phyloP scores from a whole-genome alignment of 2,113 vertebrate genomes.

The Nesogale talazaci region DNA sequence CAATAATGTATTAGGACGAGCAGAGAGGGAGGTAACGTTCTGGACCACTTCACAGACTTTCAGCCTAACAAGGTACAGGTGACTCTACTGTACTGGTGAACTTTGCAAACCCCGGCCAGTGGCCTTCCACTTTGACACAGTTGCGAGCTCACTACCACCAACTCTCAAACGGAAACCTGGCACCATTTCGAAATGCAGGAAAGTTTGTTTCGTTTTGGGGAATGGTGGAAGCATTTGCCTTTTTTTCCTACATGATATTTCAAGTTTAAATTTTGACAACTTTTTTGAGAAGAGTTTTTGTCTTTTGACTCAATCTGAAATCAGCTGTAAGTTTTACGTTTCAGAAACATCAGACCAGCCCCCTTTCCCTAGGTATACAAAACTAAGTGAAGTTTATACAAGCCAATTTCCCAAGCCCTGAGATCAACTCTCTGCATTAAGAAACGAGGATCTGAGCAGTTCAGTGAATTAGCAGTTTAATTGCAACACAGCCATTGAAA shows the following conservation, averaged over 20 bases:
- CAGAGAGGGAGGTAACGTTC: not conserved
- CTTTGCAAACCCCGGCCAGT: not conserved
- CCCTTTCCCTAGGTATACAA: no score
- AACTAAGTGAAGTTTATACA: no score
- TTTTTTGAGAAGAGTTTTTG: not conserved
- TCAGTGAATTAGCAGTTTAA: no score
- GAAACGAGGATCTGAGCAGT: no score
- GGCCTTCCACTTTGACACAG: not conserved
- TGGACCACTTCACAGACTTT: not conserved
- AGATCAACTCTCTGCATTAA: no score
- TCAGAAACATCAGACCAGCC: no score
- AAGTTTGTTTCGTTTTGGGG: not conserved
- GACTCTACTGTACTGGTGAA: not conserved
- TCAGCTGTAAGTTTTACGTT: not conserved
- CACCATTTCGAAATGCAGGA: not conserved
- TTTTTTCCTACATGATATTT: not conserved
- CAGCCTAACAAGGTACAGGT: fast-evolving
- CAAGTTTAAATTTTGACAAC: constrained; percentile 1
- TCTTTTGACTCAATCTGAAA: not conserved
- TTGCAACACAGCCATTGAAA: no score
- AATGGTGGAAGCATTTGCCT: not conserved
- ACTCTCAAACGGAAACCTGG: constrained; percentile 2
- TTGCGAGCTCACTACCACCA: not conserved
- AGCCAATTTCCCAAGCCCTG: no score
- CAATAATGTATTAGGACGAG: not conserved